Percentiles rank a stretch among this genome's conserved stretches.
phyloP scores from a whole-genome alignment of 2,113 vertebrate genomes.

The Myxocyprinus asiaticus region DNA sequence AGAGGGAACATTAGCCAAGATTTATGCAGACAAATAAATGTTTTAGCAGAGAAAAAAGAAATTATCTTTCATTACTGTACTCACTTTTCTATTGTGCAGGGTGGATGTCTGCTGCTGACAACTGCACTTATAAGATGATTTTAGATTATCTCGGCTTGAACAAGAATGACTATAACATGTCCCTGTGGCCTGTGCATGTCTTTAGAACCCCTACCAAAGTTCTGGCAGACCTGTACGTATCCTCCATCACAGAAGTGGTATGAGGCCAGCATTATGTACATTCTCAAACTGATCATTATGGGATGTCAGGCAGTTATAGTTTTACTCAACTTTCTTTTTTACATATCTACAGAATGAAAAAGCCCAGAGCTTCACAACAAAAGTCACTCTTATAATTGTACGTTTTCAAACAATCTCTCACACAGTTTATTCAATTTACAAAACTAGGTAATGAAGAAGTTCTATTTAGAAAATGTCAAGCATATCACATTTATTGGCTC shows the following conservation, averaged over 20 bases:
- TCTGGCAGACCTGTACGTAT: background rate
- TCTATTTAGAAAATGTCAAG: background rate
- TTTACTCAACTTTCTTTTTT: background rate
- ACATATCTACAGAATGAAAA: conserved; percentile 27
- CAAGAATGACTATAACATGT: conserved; percentile 36
- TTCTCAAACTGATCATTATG: too few species aligned
- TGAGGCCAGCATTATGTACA: background rate
- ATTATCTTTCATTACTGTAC: too few species aligned
- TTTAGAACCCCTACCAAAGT: conserved; percentile 38
- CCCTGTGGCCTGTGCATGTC: conserved; percentile 70
- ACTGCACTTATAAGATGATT: conserved; percentile 72
- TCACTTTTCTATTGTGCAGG: background rate
- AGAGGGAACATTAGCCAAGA: too few species aligned
- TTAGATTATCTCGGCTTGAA: conserved; percentile 69
- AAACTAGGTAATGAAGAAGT: too few species aligned
- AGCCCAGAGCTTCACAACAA: background rate
- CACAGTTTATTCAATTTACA: too few species aligned
- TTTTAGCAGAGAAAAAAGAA: too few species aligned
- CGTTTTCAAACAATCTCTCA: background rate
- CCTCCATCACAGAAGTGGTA: conserved; percentile 14
- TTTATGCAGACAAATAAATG: too few species aligned
- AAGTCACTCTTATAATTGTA: conserved; percentile 11
- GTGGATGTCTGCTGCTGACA: background rate
- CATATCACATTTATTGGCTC: too few species aligned
- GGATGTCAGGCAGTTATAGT: too few species aligned